Conservation (phyloP, 2,797 vertebrate species). For the Picus viridis region DNA sequence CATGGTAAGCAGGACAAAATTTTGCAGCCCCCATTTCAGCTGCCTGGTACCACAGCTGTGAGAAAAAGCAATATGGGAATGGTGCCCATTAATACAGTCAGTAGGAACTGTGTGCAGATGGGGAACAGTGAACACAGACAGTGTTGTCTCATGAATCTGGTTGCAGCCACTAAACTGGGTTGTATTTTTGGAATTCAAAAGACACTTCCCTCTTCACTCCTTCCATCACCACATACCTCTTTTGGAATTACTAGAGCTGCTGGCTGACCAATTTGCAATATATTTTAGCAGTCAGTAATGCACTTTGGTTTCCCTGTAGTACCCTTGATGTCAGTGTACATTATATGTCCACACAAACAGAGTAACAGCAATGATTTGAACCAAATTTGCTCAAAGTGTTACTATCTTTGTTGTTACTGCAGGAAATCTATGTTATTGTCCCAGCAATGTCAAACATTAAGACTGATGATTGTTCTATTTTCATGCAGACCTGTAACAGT, state of each 20-base stretch:
- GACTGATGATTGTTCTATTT: neutral
- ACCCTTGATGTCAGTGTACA: neutral
- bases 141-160: neutral
- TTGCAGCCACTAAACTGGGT: neutral
- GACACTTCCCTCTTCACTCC: neutral
- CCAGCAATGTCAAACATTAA: neutral
- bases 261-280: neutral
- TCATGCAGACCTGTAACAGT: neutral
- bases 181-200: neutral
- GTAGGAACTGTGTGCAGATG: neutral
- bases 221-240: neutral
- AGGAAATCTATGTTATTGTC: constrained; percentile 40
- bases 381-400: constrained; percentile 10
- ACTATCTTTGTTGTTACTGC: neutral
- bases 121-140: neutral
- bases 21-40: neutral
- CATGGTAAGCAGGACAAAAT: neutral
- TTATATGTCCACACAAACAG: neutral
- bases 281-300: neutral
- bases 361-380: neutral
- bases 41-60: constrained; percentile 6
- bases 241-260: neutral
- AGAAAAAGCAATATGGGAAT: neutral
- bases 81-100: neutral
- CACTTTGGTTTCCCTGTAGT: neutral